phyloP scores from a whole-genome alignment of 2,113 vertebrate genomes.

The Mus musculus region DNA sequence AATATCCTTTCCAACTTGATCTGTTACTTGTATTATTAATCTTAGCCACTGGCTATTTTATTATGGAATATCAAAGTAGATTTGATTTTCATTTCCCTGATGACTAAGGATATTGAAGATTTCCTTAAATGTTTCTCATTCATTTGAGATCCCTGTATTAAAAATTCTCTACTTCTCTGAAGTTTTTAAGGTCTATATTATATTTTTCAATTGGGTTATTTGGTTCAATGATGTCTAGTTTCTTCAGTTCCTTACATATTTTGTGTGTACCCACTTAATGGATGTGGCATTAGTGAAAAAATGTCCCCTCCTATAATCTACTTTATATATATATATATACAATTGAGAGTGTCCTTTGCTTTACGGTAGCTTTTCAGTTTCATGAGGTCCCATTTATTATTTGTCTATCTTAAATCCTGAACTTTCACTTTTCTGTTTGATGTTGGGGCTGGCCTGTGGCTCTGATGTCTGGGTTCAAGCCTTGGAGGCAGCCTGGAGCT shows the following conservation, averaged over 20 bases:
- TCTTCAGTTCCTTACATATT: background rate
- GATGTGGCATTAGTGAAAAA: background rate
- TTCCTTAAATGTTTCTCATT: background rate
- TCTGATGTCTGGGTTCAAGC: too few relatives aligned
- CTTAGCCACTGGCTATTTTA: background rate
- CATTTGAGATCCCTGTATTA: background rate
- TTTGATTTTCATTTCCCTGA: background rate
- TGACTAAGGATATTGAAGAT: background rate
- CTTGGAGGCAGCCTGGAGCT: too few relatives aligned
- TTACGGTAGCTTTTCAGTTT: background rate
- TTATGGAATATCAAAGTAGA: background rate
- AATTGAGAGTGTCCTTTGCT: background rate
- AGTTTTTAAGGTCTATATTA: background rate
- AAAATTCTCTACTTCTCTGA: background rate
- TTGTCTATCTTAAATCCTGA: background rate
- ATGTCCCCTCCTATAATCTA: background rate
- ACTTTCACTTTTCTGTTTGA: background rate
- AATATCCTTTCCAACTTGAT: background rate
- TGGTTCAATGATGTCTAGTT: background rate
- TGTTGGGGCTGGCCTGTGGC: too few relatives aligned
- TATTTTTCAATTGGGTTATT: background rate
- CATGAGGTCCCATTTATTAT: background rate
- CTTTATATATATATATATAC: background rate
- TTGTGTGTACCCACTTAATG: background rate
- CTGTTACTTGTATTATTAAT: background rate